Base-by-base conservation (phyloP, 2,888 invertebrate species). In the Desoria tigrina region DNA sequence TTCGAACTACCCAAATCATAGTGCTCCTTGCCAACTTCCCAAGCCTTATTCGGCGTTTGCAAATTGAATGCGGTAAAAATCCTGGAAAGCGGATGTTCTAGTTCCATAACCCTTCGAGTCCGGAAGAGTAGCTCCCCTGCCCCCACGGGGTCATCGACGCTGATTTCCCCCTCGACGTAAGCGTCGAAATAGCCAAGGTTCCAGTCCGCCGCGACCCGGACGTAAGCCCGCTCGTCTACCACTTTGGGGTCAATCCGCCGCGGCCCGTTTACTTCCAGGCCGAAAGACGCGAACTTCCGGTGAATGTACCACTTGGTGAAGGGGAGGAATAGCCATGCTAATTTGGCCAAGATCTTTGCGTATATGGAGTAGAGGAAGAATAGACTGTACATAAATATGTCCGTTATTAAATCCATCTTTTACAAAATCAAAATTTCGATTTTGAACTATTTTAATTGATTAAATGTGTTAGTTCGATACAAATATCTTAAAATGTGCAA, bases 21-120 rank as follows among this genome's bases (percentile, higher is more conserved):
- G 57, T 69, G 69, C 27, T 56, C 45, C 23, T 61, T 21, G n/a
- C 63, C 66, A 7, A 69, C 69, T 37, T 55, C 69, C 59, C 59
- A 66, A 3, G 65, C 65, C 26, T 61, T 65, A 4, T 50, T 23
- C 50, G 56, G 59, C 2, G 69, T 66, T 51, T 69, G 69, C 23
- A 65, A 45, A 49, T 69, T 69, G 42, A 69, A 69, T 27, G 56
- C 37, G 16, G 61, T 61, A 4, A 69, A 32, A 28, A 63, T 57
- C 42, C 65, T 32, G 26, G 63, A 61, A 50, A 60, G 60, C 7
- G 61, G 65, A 51, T 57, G 60, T 28, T 53, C 53, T 18, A 26
- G 37, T 2, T 54, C 49, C 23, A 21, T 49, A n/a, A 57, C 57
- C n/a, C 51, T 32, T 14, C 62, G 39, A 6, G 42, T 24, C 7